Percentiles rank a stretch among this genome's conserved stretches.
Conservation (phyloP, 2,888 invertebrate genomes). For the Dynastes maya region DNA sequence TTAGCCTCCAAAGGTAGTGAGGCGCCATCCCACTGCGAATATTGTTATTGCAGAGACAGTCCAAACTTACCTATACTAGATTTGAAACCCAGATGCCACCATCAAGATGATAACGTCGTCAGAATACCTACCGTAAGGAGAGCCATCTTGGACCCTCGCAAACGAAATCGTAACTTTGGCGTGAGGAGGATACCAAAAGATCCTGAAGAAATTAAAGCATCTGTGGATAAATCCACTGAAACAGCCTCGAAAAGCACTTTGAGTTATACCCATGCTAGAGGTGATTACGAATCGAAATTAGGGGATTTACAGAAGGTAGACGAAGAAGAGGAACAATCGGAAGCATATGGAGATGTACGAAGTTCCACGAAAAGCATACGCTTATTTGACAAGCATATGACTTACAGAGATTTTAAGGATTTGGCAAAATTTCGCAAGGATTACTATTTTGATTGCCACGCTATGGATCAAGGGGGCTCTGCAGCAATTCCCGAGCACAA, state of each 20-base stretch:
- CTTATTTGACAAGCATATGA: not conserved
- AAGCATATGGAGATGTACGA: not conserved
- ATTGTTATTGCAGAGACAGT: conserved; percentile 41
- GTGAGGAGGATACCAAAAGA: conserved; percentile 34
- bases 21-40: conserved; percentile 22
- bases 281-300: conserved; percentile 35
- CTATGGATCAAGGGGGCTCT: conserved; percentile 67
- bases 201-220: conserved; percentile 7
- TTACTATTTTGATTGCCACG: conserved; percentile 78
- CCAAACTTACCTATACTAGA: conserved; percentile 26
- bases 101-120: not conserved
- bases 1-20: conserved; percentile 6
- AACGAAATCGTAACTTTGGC: not conserved
- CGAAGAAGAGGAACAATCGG: conserved; percentile 1
- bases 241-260: not conserved
- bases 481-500: conserved; percentile 68
- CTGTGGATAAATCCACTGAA: not conserved
- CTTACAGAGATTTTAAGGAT: conserved; percentile 54
- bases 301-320: conserved; percentile 11
- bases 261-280: conserved; percentile 13
- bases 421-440: conserved; percentile 72
- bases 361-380: not conserved
- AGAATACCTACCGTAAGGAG: not conserved
- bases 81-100: not conserved
- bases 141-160: not conserved